Evolutionary conservation across 2,888 invertebrate species (phyloP).

Genomic region (Tiphia femorata): DNA sequence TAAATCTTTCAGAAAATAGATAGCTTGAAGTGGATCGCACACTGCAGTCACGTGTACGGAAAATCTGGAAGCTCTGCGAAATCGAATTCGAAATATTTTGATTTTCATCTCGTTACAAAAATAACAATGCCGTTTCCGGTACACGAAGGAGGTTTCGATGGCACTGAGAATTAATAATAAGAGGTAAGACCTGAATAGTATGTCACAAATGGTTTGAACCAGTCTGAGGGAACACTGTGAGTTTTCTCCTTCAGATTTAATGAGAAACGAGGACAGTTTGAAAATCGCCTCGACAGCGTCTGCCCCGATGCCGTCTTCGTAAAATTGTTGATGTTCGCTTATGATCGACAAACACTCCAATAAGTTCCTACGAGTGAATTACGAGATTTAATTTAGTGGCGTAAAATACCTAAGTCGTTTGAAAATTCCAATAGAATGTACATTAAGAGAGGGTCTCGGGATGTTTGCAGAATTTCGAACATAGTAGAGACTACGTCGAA

Average conservation of each 20-base stretch:
- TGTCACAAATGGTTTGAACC: conserved; percentile 7
- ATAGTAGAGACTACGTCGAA: conserved; percentile 32
- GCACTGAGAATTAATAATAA: neutral
- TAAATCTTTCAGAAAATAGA: conserved; percentile 31
- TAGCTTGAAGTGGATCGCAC: conserved; percentile 27
- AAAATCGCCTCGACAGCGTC: conserved; percentile 33
- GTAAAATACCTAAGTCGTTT: too few relatives aligned
- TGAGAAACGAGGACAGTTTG: conserved; percentile 27
- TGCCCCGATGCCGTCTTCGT: conserved; percentile 30
- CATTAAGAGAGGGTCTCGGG: conserved; percentile 15
- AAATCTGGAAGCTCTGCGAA: neutral
- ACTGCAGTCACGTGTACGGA: neutral
- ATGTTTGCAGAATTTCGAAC: conserved; percentile 27
- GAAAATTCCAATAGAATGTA: conserved; percentile 9
- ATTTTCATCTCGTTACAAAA: too few relatives aligned
- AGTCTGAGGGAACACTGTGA: conserved; percentile 14
- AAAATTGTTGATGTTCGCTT: conserved; percentile 30
- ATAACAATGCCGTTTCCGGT: neutral
- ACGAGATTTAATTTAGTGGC: neutral
- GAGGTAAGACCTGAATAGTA: conserved; percentile 28
- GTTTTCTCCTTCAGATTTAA: conserved; percentile 18
- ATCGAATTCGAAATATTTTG: neutral
- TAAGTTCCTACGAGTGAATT: conserved; percentile 15
- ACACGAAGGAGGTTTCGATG: neutral
- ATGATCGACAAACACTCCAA: conserved; percentile 28